Conservation (phyloP, 1,140 invertebrate species). For the Caerostris darwini region DNA sequence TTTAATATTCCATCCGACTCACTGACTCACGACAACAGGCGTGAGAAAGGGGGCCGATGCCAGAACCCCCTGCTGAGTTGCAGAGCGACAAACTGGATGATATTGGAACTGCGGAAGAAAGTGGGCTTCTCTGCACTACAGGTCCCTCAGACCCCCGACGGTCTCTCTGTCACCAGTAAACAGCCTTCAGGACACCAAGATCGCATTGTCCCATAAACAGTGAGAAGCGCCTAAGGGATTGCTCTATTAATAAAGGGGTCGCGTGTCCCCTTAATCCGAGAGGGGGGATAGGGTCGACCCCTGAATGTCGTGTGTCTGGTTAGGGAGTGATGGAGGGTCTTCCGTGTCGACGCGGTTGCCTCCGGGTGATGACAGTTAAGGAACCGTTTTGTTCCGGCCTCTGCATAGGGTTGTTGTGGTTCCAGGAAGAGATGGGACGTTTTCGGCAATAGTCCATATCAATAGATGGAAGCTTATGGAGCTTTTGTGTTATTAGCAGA, state of each 20-base stretch:
- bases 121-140: constrained; percentile 8
- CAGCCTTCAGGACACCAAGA: constrained; percentile 22
- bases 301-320: constrained; percentile 5
- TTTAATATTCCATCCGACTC: constrained; percentile 35
- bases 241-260: constrained; percentile 68
- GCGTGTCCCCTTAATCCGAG: constrained; percentile 56
- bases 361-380: constrained; percentile 55
- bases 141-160: background rate
- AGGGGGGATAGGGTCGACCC: background rate
- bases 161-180: constrained; percentile 66
- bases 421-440: background rate
- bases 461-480: constrained; percentile 50
- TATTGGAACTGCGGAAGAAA: background rate
- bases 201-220: constrained; percentile 61
- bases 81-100: constrained; percentile 20
- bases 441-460: constrained; percentile 25
- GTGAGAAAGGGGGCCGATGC: constrained; percentile 50
- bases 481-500: constrained; percentile 54
- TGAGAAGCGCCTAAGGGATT: constrained; percentile 61
- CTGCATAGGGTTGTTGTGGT: constrained; percentile 20
- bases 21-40: constrained; percentile 60
- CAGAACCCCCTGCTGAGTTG: background rate
- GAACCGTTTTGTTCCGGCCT: constrained; percentile 39
- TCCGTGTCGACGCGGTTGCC: constrained; percentile 63
- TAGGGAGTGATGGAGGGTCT: constrained; percentile 54